Percentiles rank a stretch among this genome's conserved stretches.
Evolutionary conservation across 2,113 vertebrate species (phyloP).

Genomic region (Ailuropoda melanoleuca): DNA sequence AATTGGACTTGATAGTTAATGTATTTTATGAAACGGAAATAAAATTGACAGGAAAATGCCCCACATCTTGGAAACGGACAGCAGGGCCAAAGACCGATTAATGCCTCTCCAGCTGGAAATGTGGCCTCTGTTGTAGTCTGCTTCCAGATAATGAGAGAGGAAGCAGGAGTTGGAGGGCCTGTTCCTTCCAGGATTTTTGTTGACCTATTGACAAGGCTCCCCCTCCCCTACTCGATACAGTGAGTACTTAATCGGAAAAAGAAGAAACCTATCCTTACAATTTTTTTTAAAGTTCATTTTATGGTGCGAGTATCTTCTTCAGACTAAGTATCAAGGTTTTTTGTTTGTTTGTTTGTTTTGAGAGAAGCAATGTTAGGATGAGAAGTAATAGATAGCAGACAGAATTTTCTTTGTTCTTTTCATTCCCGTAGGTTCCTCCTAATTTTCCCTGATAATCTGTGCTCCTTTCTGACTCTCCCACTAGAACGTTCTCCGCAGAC

Average conservation of each 20-base stretch:
- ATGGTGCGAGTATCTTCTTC: not conserved
- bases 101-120: not conserved
- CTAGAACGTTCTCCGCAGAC: not conserved
- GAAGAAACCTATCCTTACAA: not conserved
- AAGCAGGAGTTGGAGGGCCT: not conserved
- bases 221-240: not conserved
- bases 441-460: not conserved
- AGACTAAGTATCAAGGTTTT: not conserved
- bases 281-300: slow-evolving; percentile 10
- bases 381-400: not conserved
- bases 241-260: slow-evolving; percentile 1
- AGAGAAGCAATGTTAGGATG: not conserved
- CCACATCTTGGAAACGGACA: not conserved
- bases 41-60: not conserved
- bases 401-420: slow-evolving; percentile 18
- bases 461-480: not conserved
- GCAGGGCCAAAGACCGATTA: not conserved
- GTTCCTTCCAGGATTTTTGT: not conserved
- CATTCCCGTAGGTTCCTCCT: not conserved
- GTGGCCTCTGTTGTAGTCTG: not conserved
- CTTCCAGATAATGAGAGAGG: not conserved
- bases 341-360: not conserved
- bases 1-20: not conserved
- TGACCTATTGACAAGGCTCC: not conserved
- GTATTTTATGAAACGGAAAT: not conserved